Evolutionary conservation across 2,888 invertebrate genomes (phyloP).

Genomic region (Sialis lutaria): DNA sequence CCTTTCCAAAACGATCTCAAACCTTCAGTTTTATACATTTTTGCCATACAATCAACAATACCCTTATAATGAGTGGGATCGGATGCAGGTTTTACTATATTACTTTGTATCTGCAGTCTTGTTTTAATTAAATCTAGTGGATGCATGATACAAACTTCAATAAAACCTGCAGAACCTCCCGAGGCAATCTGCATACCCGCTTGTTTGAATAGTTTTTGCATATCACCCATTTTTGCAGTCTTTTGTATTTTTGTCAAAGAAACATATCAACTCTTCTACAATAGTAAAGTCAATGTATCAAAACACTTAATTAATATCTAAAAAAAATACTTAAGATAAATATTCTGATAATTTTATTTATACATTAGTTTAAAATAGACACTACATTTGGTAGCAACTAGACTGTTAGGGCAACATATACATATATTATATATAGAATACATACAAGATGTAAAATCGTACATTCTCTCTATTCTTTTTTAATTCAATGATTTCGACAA

Average conservation of each 20-base stretch:
- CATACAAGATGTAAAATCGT: no score
- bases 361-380: background rate
- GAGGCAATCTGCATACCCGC: slow-evolving; percentile 69
- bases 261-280: background rate
- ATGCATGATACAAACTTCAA: slow-evolving; percentile 93
- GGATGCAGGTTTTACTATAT: slow-evolving; percentile 17
- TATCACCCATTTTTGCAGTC: slow-evolving; percentile 7
- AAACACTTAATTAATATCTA: background rate
- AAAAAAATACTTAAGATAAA: background rate
- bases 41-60: slow-evolving; percentile 69
- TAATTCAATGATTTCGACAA: no score
- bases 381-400: no score
- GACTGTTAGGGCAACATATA: no score
- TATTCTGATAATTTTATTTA: background rate
- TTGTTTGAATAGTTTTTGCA: slow-evolving; percentile 36
- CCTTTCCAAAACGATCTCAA: slow-evolving; percentile 81
- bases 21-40: slow-evolving; percentile 80
- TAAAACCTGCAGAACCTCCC: slow-evolving; percentile 82
- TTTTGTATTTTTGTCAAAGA: background rate
- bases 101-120: slow-evolving; percentile 59
- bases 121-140: slow-evolving; percentile 90
- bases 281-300: no score
- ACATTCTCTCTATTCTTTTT: no score
- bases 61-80: slow-evolving; percentile 49
- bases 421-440: no score